phyloP scores from a whole-genome alignment of 2,888 invertebrate species.

The Megalurothrips usitatus region DNA sequence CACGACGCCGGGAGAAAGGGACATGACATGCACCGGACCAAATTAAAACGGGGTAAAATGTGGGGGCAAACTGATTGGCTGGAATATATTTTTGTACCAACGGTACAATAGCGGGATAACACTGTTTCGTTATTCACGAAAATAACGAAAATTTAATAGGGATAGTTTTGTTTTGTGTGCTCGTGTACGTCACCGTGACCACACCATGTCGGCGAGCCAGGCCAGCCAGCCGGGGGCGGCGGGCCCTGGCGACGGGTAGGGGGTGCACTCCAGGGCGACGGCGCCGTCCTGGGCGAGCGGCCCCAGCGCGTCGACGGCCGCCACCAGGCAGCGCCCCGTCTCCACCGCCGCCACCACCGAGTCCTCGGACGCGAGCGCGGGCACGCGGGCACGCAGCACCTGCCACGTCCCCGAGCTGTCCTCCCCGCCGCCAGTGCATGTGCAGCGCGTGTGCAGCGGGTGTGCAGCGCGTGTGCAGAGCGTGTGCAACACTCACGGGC shows the following conservation, averaged over 20 bases:
- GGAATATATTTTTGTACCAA: no score
- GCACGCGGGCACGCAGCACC: background rate
- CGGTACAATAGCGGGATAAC: no score
- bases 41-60: no score
- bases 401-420: background rate
- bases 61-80: background rate
- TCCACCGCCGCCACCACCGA: background rate
- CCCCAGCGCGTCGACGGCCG: background rate
- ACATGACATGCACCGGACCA: no score
- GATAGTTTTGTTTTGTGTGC: background rate
- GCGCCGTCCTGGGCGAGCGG: background rate
- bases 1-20: background rate
- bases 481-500: background rate
- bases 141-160: no score
- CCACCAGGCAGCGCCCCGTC: background rate
- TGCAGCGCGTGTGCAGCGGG: background rate
- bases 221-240: constrained; percentile 7
- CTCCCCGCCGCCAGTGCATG: background rate
- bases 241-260: background rate
- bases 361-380: background rate
- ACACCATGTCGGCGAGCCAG: background rate
- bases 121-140: background rate
- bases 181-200: background rate
- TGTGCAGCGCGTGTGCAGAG: background rate
- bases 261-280: background rate